Evolutionary conservation across 2,113 vertebrate species (phyloP), one percentile per base, ranked within the genome.

Genomic region (Cheilinus undulatus): DNA sequence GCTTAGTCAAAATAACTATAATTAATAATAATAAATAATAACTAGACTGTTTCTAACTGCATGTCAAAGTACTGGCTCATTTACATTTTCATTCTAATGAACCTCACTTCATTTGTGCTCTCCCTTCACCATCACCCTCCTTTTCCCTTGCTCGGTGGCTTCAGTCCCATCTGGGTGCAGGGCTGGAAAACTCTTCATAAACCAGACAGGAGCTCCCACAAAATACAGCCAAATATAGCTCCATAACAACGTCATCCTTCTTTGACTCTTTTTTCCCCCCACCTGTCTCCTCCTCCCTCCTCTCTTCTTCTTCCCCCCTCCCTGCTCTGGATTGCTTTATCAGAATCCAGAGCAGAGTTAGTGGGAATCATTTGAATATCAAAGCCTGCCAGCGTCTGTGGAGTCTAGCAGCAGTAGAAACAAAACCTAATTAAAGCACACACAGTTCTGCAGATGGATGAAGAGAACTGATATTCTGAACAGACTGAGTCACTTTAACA

Each of bases 351-450:
- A 28, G 13, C 78, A 69, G 61, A 70, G 51, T 69, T 73, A 65
- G 69, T 22, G 23, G 73, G 63, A 78, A 80, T 87, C 66, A 86
- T 90, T 91, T 88, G 73, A 90, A 92, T 88, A 92, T 89, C 78
- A 90, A 89, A 90, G 84, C 43, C 43, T 81, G 78, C 73, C 66
- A 48, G 57, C 69, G 79, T 75, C 40, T 68, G 70, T 59, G 40
- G 65, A 61, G 58, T 82, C 71, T 58, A 72, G 54, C 58, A 52
- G 58, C 54, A 43, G 62, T 38, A 73, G 68, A 82, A 82, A 92
- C 75, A 81, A 83, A 83, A 85, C 67, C 76, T 82, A 85, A 91
- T 91, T 85, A 84, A 78, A 75, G 85, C 75, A 69, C 59, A 64
- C 19, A 51, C 50, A 68, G 22, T 28, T 49, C 50, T 63, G 46